Evolutionary conservation across 2,888 invertebrate species (phyloP).

Genomic region (Micropterix aruncella): DNA sequence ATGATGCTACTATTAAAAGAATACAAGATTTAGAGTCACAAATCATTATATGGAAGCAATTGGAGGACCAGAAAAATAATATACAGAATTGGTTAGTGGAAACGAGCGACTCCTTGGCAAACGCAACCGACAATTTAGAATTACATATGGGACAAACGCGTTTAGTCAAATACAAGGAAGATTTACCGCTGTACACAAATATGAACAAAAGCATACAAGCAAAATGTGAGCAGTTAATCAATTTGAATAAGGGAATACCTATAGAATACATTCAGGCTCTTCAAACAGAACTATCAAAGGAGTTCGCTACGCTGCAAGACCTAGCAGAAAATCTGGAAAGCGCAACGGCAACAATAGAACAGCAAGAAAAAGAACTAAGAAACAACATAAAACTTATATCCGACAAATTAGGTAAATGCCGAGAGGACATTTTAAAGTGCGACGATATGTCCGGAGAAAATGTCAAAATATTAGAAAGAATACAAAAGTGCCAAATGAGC

Average conservation of each 20-base stretch:
- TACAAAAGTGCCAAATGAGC: conserved; percentile 59
- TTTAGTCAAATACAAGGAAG: conserved; percentile 72
- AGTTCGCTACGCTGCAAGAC: conserved; percentile 60
- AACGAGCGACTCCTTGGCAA: conserved; percentile 62
- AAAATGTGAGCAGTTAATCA: conserved; percentile 67
- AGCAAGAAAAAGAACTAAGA: conserved; percentile 59
- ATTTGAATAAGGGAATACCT: conserved; percentile 56
- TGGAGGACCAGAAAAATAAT: conserved; percentile 75
- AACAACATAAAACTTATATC: conserved; percentile 56
- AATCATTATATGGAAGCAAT: conserved; percentile 84
- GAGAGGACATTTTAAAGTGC: conserved; percentile 76
- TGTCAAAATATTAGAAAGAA: conserved; percentile 63
- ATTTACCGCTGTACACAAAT: conserved; percentile 64
- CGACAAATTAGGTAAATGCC: conserved; percentile 54
- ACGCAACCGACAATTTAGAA: conserved; percentile 67
- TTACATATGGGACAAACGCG: conserved; percentile 66
- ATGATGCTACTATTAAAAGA: conserved; percentile 56
- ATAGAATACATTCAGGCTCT: conserved; percentile 55
- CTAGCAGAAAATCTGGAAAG: conserved; percentile 62
- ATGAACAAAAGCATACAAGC: conserved; percentile 62
- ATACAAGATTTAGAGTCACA: conserved; percentile 78
- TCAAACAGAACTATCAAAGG: conserved; percentile 51
- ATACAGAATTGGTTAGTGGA: conserved; percentile 72
- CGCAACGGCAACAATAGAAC: conserved; percentile 56
- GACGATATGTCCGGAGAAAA: conserved; percentile 85